These are phyloP conservation scores for Rhyacophila brunnea DNA, from an alignment of 1,140 invertebrate species.

Conservation along the genomic window DNA sequence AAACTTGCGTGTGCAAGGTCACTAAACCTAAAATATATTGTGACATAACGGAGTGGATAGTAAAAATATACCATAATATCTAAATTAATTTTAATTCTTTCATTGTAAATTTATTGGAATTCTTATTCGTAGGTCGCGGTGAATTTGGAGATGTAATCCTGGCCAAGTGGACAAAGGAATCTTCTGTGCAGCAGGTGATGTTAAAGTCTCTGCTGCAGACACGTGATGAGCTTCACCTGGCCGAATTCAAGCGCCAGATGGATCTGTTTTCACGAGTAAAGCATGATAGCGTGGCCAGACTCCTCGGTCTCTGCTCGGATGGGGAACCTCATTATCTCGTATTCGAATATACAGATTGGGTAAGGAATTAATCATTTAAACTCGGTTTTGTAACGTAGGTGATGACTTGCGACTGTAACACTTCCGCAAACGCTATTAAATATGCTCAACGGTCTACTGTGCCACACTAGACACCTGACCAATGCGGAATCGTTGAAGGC, in stretches of 20 bases:
- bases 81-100: not conserved
- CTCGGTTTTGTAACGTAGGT: too few relatives aligned
- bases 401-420: too few relatives aligned
- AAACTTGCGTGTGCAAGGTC: too few relatives aligned
- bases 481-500: too few relatives aligned
- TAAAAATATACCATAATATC: not conserved
- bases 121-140: conserved; percentile 74
- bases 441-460: too few relatives aligned
- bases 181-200: conserved; percentile 51
- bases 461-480: too few relatives aligned
- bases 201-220: conserved; percentile 73
- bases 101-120: conserved; percentile 1
- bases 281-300: conserved; percentile 75
- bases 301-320: conserved; percentile 81
- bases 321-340: conserved; percentile 86
- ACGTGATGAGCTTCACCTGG: conserved; percentile 72
- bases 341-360: conserved; percentile 90
- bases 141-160: conserved; percentile 89
- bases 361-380: conserved; percentile 46
- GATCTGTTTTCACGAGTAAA: conserved; percentile 79
- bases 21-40: too few relatives aligned
- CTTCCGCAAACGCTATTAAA: too few relatives aligned
- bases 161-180: conserved; percentile 55
- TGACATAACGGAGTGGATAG: too few relatives aligned
- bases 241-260: conserved; percentile 84